Evolutionary conservation across 1,140 invertebrate species (phyloP).

Genomic region (Acarapis woodi): DNA sequence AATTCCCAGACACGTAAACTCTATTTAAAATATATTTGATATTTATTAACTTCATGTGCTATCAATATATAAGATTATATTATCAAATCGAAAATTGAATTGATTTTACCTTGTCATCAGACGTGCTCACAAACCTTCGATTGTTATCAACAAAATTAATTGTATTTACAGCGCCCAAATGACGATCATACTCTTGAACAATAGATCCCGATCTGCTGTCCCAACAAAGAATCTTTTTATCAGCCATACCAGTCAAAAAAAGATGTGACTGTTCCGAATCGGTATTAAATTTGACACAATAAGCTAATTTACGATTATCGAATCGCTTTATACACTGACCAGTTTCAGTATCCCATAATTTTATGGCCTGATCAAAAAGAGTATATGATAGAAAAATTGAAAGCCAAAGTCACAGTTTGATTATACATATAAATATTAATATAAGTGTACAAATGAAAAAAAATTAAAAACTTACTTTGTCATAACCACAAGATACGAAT

Average conservation of each 20-base stretch:
- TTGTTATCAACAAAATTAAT: slow-evolving; percentile 99
- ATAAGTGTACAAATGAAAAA: no score
- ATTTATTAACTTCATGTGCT: no score
- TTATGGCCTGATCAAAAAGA: slow-evolving; percentile 80
- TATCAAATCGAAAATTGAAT: no score
- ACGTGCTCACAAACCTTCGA: slow-evolving; percentile 83
- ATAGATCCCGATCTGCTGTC: slow-evolving; percentile 77
- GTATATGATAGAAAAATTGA: no score
- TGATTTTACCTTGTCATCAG: slow-evolving; percentile 99
- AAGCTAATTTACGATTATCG: slow-evolving; percentile 75
- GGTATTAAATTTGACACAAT: slow-evolving; percentile 93
- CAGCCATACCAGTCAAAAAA: slow-evolving; percentile 90
- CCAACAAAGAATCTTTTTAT: slow-evolving; percentile 99
- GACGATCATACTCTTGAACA: slow-evolving; percentile 92
- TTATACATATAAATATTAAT: no score
- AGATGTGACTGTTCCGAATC: slow-evolving; percentile 87
- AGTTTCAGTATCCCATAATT: slow-evolving; percentile 97
- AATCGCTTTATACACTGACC: slow-evolving; percentile 69
- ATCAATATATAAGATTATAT: no score
- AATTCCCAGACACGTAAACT: slow-evolving; percentile 97
- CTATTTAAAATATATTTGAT: no score
- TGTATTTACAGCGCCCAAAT: slow-evolving; percentile 90
- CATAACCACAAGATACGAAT: slow-evolving; percentile 66
- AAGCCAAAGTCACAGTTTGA: no score
- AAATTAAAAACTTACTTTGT: no score